Conservation (phyloP, 2,888 invertebrate species). For the Frankliniella intonsa region DNA sequence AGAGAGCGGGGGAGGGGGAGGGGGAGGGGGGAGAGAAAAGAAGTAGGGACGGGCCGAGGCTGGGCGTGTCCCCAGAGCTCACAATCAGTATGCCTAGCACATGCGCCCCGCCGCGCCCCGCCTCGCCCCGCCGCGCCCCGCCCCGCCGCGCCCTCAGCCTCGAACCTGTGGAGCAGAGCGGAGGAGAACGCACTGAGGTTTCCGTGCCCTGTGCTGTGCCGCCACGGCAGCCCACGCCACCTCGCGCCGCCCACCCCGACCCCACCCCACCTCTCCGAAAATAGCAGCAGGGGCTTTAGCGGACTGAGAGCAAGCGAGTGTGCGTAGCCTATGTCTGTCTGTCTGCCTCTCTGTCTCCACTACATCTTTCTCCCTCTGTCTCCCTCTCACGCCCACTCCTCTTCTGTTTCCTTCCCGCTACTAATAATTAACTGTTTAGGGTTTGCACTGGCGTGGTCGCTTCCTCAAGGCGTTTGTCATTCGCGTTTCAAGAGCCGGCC, state of each 20-base stretch:
- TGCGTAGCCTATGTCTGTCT: too few relatives aligned
- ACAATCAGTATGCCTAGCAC: slow-evolving; percentile 8
- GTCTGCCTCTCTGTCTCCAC: too few relatives aligned
- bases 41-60: background rate
- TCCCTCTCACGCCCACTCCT: too few relatives aligned
- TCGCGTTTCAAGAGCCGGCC: too few relatives aligned
- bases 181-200: slow-evolving; percentile 8
- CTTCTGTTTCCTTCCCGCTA: too few relatives aligned
- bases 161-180: slow-evolving; percentile 18
- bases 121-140: background rate
- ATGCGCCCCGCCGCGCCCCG: background rate
- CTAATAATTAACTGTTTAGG: too few relatives aligned
- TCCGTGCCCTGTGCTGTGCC: background rate
- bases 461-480: too few relatives aligned
- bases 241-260: background rate
- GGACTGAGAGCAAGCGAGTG: too few relatives aligned
- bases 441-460: too few relatives aligned
- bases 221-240: background rate
- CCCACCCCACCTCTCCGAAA: too few relatives aligned
- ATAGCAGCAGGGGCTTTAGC: too few relatives aligned
- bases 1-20: background rate
- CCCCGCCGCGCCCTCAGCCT: background rate
- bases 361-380: too few relatives aligned
- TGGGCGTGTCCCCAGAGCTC: background rate
- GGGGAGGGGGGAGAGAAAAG: background rate